Evolutionary conservation across 1,140 invertebrate species (phyloP), one percentile per base, ranked within the genome.

Genomic region (Hylaeus anthracinus): DNA sequence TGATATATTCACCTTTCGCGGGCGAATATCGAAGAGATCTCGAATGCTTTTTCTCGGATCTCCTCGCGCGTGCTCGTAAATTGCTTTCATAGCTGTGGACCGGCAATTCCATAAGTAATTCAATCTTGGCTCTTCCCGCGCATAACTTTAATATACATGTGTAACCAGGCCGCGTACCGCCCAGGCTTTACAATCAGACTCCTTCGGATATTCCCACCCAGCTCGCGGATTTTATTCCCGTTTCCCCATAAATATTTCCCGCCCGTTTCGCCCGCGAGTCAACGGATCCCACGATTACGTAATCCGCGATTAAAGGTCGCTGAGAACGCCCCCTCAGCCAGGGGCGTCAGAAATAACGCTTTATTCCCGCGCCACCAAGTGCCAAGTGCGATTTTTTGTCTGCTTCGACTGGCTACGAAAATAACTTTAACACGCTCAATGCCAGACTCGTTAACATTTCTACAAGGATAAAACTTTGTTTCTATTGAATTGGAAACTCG

Each of bases 81-180:
- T 91, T 89, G 84, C 79, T 79, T 88, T 86, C 81, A 81, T 87
- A 73, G 86, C 87, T 85, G 75, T 81, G 65, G 64, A 69, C 41
- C 85, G 75, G 78, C 80, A 88, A 80, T 89, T 88, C 83, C 81
- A 90, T 91, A 88, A 91, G 90, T 91, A 91, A 91, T 90, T 77
- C 84, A 86, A 86, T 90, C 86, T 88, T 86, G 79, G 85, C 79
- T 90, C 84, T 90, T 90, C 69, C 84, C 88, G 80, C 76, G 63
- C 72, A 90, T 88, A 86, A 88, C 85, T 86, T 53, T 78, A 56
- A 61, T 58, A 56, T 37, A 53, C 51, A 64, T 41, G 37, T 58
- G 63, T 64, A 75, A 26, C 43, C 14, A 53, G 53, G 9, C 12
- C 51, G 51, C 43, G 51, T 5, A 6, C n/a, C 45, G 8, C 8